Evolutionary conservation across 2,797 vertebrate species (phyloP).

Genomic region (Sciurus carolinensis): DNA sequence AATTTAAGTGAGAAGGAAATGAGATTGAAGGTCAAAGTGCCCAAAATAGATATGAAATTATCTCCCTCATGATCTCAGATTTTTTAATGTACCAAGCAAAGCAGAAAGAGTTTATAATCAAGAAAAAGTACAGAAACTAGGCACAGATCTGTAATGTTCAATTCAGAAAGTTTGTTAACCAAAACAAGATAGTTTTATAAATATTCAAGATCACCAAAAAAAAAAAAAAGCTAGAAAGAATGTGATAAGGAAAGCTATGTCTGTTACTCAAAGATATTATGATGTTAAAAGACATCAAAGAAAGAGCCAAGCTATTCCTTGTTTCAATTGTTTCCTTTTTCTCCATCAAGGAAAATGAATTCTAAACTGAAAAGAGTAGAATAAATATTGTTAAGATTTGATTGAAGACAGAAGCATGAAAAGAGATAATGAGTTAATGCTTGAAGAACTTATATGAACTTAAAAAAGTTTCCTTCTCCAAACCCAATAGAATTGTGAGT

Average conservation of each 20-base stretch:
- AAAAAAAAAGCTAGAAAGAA: background rate
- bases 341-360: slow-evolving; percentile 26
- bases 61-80: slow-evolving; percentile 73
- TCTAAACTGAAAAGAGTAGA: slow-evolving; percentile 38
- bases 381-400: slow-evolving; percentile 10
- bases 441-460: slow-evolving; percentile 1
- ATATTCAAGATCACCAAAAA: background rate
- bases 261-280: background rate
- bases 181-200: slow-evolving; percentile 14
- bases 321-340: background rate
- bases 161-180: background rate
- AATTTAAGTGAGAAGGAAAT: slow-evolving; percentile 79
- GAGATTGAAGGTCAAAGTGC: slow-evolving; percentile 75
- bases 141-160: background rate
- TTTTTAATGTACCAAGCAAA: slow-evolving; percentile 76
- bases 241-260: background rate
- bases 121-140: slow-evolving; percentile 58
- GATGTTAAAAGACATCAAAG: background rate
- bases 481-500: background rate
- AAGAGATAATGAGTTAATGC: background rate
- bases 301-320: background rate
- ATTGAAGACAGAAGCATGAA: background rate
- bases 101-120: slow-evolving; percentile 41
- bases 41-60: slow-evolving; percentile 77
- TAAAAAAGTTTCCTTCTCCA: background rate